Evolutionary conservation across 1,140 invertebrate genomes (phyloP), one percentile per base, ranked within the genome.

Genomic region (Brachionus manjavacas): DNA sequence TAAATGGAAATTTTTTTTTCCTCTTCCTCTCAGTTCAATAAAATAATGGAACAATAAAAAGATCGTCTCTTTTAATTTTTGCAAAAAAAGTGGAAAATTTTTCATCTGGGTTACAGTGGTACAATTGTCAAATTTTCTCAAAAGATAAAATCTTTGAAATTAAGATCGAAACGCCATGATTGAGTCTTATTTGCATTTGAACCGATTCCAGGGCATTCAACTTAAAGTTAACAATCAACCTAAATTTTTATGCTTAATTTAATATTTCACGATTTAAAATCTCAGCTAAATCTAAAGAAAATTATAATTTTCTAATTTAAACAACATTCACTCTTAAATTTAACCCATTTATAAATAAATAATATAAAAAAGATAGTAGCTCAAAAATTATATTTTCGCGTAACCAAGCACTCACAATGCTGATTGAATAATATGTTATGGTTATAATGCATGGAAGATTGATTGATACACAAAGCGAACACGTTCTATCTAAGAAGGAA

Each of bases 231-330:
- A 72, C 20, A 20, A 20, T 72, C 39, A 72, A 72, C 68, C 68
- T 41, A 72, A 35, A 41, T 72, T 46, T 72, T 72, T 41, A 72
- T 72, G 68, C 68, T 72, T 72, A 41, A 72, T 72, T 72, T 41
- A 72, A 6, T 41, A 39, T 72, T 23, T 72, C 39, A 72, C 39
- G 68, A 72, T 39, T 72, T 72, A 2, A 39, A 72, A 39, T 41
- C 31, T 39, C 68, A 72, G 35, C 68, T 41, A 35, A 68, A 28
- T 14, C 25, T 31, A n/a, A 68, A 68, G 14, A 12, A 68, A 68
- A 31, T 68, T 31, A 31, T 31, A 68, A 68, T 68, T 68, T 68
- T 68, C 31, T 31, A 31, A 31, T 68, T 68, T 68, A 68, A 68
- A 68, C 52, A 60, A 60, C 52, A 60, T 60, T 60, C 52, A 60